These are phyloP conservation scores for Limnephilus lunatus DNA, from an alignment of 2,888 invertebrate species.

Conservation along the genomic window DNA sequence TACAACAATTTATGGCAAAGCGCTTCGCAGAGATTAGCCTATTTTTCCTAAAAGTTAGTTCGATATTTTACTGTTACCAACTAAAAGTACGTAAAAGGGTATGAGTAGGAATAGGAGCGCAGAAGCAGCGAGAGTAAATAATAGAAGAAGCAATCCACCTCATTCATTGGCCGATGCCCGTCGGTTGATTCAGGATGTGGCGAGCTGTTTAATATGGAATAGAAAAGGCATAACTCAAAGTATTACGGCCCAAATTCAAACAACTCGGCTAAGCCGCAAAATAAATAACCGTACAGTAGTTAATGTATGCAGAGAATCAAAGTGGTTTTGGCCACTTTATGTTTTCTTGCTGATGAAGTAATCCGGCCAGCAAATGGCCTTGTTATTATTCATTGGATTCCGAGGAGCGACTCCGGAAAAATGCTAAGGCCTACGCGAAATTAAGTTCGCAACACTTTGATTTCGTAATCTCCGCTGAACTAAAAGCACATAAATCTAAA, in stretches of 20 bases:
- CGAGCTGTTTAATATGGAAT: slow-evolving; percentile 41
- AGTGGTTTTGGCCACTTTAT: slow-evolving; percentile 62
- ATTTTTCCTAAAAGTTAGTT: not conserved
- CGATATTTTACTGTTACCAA: not conserved
- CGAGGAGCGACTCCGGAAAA: slow-evolving; percentile 56
- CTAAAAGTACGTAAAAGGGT: not conserved
- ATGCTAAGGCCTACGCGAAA: slow-evolving; percentile 50
- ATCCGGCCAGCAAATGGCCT: slow-evolving; percentile 64
- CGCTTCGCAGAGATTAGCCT: not conserved
- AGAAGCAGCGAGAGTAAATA: not conserved
- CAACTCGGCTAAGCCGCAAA: slow-evolving; percentile 52
- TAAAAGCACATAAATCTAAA: slow-evolving; percentile 51
- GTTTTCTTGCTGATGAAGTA: slow-evolving; percentile 65
- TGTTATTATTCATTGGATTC: slow-evolving; percentile 66
- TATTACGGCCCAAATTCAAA: slow-evolving; percentile 45
- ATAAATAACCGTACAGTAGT: slow-evolving; percentile 51
- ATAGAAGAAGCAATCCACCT: not conserved
- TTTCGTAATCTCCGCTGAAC: slow-evolving; percentile 53
- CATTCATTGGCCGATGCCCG: not conserved
- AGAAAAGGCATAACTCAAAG: slow-evolving; percentile 50
- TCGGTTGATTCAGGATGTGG: slow-evolving; percentile 36
- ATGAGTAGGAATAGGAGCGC: not conserved
- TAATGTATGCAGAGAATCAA: slow-evolving; percentile 62
- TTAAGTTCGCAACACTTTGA: slow-evolving; percentile 50
- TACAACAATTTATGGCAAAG: not conserved